A percentile compares a stretch with the other conserved stretches of the same genome.
phyloP scores from a whole-genome alignment of 2,113 vertebrate species.

The Toxotes jaculatrix region DNA sequence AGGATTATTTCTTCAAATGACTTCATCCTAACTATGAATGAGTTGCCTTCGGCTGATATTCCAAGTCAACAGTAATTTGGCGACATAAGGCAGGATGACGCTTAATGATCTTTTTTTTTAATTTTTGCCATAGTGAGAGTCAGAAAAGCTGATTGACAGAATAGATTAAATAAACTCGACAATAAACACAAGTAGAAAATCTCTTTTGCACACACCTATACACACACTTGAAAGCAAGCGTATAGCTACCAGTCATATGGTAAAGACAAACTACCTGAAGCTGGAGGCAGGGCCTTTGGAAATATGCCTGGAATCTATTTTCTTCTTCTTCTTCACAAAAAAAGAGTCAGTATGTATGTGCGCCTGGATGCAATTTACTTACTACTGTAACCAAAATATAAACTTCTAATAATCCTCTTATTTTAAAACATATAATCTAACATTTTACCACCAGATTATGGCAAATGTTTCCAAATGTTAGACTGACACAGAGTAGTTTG shows the following conservation, averaged over 20 bases:
- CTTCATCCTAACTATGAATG: background rate
- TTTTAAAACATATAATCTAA: background rate
- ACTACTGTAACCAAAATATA: slow-evolving; percentile 25
- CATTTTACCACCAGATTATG: background rate
- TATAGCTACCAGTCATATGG: slow-evolving; percentile 21
- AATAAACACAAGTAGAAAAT: background rate
- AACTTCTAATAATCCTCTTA: background rate
- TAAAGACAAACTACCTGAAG: slow-evolving; percentile 32
- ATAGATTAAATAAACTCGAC: background rate
- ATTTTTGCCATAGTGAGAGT: background rate
- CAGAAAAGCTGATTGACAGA: background rate
- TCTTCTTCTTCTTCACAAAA: background rate
- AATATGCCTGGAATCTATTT: slow-evolving; percentile 72
- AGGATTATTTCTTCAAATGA: background rate
- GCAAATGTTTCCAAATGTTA: background rate
- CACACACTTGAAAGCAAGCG: background rate
- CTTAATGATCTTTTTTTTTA: background rate
- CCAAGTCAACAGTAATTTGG: background rate
- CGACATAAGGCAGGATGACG: background rate
- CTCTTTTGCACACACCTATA: background rate
- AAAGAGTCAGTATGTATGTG: slow-evolving; percentile 9
- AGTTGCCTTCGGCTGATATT: background rate
- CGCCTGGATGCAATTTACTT: slow-evolving; percentile 15
- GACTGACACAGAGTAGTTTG: background rate
- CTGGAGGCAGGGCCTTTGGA: slow-evolving; percentile 30